These are phyloP conservation scores for Parnassius orleans DNA, from an alignment of 2,888 invertebrate genomes.

Conservation along the genomic window DNA sequence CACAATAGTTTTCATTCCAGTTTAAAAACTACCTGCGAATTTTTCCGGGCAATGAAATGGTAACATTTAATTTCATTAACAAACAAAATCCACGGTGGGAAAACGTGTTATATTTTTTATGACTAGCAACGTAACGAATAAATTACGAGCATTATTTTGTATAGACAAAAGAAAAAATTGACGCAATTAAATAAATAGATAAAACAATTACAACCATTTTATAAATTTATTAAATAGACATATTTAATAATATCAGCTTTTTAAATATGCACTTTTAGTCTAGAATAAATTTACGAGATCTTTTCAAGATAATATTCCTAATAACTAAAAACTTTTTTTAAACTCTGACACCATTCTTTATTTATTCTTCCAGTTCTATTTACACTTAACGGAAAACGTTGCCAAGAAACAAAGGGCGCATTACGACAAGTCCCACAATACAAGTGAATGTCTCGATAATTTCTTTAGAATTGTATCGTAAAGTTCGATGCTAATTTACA, in stretches of 20 bases:
- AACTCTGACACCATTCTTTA: too few species aligned
- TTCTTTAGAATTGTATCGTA: conserved; percentile 13
- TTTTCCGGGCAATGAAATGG: conserved; percentile 19
- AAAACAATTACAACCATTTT: too few species aligned
- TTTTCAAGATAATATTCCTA: too few species aligned
- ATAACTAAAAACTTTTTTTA: too few species aligned
- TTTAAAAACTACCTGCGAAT: conserved; percentile 6
- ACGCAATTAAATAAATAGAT: too few species aligned
- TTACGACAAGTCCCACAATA: conserved; percentile 19
- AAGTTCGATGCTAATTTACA: conserved; percentile 25
- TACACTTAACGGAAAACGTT: conserved; percentile 15
- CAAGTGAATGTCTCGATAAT: conserved; percentile 18
- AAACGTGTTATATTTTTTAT: conserved; percentile 8
- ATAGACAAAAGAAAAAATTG: too few species aligned
- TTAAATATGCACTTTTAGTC: too few species aligned
- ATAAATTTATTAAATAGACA: too few species aligned
- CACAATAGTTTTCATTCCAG: conserved; percentile 11
- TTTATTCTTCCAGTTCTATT: neutral
- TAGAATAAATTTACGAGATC: too few species aligned
- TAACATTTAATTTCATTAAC: conserved; percentile 20
- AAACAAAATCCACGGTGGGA: conserved; percentile 8
- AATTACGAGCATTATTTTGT: neutral
- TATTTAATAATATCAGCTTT: too few species aligned
- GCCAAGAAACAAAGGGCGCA: conserved; percentile 17
- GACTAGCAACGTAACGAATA: neutral